Evolutionary conservation across 2,113 vertebrate species (phyloP), one percentile per base, ranked within the genome.

Genomic region (Proteles cristata): DNA sequence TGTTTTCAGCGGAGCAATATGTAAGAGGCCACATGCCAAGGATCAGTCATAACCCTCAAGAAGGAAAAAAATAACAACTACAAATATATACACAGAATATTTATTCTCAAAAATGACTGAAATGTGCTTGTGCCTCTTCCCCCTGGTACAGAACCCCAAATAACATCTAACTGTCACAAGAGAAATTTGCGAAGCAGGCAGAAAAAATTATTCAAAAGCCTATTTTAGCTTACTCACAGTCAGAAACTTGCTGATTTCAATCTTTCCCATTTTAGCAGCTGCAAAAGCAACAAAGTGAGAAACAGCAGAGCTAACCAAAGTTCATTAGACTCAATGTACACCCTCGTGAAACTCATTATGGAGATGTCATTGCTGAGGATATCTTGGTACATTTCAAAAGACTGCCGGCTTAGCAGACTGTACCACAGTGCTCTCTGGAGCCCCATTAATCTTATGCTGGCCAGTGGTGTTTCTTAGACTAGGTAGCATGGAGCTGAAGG

Each of bases 171-270:
- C 81, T 98, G 93, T 76, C 86, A 83, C 31, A 74, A 92, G 90
- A 97, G 1, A 31, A 73, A 65, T 93, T 97, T 97, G 83, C 89
- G 35, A 86, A 97, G 71, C 79, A 39, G 90, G 71, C 0, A 7
- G 91, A 85, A 94, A 17, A 80, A n/a, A 71, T 43, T 69, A 48
- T 23, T 80, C 0, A 0, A 39, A 55, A 96, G n/a, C 93, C 11
- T 93, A 53, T 88, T 93, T 93, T 84, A 98, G 26, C 84, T 25
- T 55, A 69, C 65, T 81, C 12, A 86, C 83, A 89, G 91, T 61
- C 68, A 96, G 92, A 90, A 97, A 94, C n/a, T 86, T 93, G 92
- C 98, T 97, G 95, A 98, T 95, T 82, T 26, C 66, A 45, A 26
- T 80, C 69, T 85, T 87, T 73, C 66, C 76, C 74, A 5, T 69